Evolutionary conservation across 2,797 vertebrate genomes (phyloP).

Genomic region (Enteromius thamalakanensis): DNA sequence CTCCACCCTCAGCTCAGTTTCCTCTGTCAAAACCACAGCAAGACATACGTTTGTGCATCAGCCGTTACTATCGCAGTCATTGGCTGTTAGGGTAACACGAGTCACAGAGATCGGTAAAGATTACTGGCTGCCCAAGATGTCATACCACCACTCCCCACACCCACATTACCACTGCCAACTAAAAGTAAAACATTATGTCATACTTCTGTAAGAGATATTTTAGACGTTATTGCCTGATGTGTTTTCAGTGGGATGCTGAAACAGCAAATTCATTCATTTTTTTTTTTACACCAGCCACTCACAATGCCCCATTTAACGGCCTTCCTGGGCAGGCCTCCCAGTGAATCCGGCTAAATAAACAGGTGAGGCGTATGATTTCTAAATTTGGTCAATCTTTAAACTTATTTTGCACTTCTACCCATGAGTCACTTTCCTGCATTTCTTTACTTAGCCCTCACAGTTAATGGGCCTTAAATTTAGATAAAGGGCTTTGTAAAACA

Average conservation of each 20-base stretch:
- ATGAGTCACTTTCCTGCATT: conserved; percentile 47
- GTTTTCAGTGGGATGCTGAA: conserved; percentile 59
- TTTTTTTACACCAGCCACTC: conserved; percentile 18
- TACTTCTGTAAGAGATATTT: conserved; percentile 69
- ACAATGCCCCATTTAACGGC: conserved; percentile 62
- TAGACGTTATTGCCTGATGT: conserved; percentile 65
- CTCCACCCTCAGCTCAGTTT: conserved; percentile 39
- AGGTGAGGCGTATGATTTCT: conserved; percentile 45
- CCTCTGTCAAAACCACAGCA: conserved; percentile 51
- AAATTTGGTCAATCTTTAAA: conserved; percentile 52
- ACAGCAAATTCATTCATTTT: conserved; percentile 72
- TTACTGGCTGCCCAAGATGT: conserved; percentile 72
- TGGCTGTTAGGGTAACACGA: conserved; percentile 44
- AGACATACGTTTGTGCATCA: conserved; percentile 52
- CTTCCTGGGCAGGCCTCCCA: conserved; percentile 49
- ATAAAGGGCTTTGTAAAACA: not conserved
- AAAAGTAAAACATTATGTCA: conserved; percentile 69
- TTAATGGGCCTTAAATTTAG: conserved; percentile 4
- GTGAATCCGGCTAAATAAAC: conserved; percentile 55
- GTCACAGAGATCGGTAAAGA: conserved; percentile 23
- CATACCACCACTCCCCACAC: conserved; percentile 69
- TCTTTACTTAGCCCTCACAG: conserved; percentile 1
- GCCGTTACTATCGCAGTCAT: conserved; percentile 35
- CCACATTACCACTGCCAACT: conserved; percentile 58
- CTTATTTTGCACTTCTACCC: conserved; percentile 41